Conservation (phyloP, 2,113 vertebrate species). For the Tinamus guttatus region DNA sequence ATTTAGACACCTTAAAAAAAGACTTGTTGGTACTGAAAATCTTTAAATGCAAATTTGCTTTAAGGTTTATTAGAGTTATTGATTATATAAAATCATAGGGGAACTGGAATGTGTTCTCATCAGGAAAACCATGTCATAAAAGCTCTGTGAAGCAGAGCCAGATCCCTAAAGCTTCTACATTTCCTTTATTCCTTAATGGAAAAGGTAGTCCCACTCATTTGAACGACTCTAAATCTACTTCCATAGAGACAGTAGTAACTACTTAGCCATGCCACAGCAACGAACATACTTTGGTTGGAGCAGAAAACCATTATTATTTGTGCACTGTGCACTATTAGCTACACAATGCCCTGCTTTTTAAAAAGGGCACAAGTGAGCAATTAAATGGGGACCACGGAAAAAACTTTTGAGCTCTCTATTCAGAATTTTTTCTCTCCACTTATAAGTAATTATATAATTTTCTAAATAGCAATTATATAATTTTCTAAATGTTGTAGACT, state of each 20-base stretch:
- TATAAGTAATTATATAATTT: neutral
- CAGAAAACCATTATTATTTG: neutral
- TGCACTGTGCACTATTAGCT: neutral
- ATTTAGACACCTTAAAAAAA: neutral
- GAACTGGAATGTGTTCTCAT: neutral
- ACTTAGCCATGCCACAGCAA: neutral
- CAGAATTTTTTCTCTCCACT: neutral
- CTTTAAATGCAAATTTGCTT: neutral
- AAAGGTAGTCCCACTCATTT: neutral
- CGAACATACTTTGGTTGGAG: neutral
- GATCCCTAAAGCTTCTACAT: neutral
- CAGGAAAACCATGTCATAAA: neutral
- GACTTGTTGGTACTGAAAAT: neutral
- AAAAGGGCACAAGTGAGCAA: neutral
- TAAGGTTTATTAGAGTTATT: neutral
- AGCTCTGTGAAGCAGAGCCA: neutral
- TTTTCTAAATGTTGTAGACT: neutral
- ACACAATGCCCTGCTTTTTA: neutral
- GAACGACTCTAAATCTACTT: neutral
- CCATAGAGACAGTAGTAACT: neutral
- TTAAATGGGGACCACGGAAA: neutral
- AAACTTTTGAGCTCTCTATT: neutral
- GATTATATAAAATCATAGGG: neutral
- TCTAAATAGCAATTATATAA: too few relatives aligned
- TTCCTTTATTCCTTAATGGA: neutral